Percentiles rank a stretch among this genome's conserved stretches.
These are phyloP conservation scores for Serilophus lunatus DNA, from an alignment of 2,113 vertebrate genomes.

Conservation along the genomic window DNA sequence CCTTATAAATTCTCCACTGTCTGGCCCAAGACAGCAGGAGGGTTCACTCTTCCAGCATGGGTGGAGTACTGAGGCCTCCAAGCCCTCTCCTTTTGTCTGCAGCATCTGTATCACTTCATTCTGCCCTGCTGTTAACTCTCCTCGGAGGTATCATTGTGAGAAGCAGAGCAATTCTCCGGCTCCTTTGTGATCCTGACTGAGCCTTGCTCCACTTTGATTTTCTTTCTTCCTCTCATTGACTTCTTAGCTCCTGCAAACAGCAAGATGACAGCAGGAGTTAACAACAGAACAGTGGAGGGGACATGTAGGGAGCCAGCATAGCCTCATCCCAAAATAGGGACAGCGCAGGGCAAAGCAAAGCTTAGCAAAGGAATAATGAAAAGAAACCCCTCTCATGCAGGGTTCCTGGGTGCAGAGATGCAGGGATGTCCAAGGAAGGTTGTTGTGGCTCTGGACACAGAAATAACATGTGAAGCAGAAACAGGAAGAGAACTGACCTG, in stretches of 20 bases:
- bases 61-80: background rate
- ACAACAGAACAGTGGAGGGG: background rate
- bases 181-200: background rate
- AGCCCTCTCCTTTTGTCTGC: background rate
- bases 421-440: background rate
- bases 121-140: constrained; percentile 24
- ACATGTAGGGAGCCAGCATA: background rate
- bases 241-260: constrained; percentile 67
- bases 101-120: background rate
- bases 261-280: background rate
- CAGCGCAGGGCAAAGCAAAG: background rate
- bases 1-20: background rate
- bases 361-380: background rate
- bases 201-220: background rate
- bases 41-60: background rate
- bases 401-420: no score
- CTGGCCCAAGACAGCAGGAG: background rate
- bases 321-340: background rate
- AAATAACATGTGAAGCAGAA: background rate
- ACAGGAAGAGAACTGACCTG: background rate
- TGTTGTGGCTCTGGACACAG: background rate
- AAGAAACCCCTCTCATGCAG: background rate
- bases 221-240: constrained; percentile 40
- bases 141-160: background rate
- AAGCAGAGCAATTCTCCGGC: background rate